Evolutionary conservation across 2,113 vertebrate genomes (phyloP).

Genomic region (Ascaphus truei): DNA sequence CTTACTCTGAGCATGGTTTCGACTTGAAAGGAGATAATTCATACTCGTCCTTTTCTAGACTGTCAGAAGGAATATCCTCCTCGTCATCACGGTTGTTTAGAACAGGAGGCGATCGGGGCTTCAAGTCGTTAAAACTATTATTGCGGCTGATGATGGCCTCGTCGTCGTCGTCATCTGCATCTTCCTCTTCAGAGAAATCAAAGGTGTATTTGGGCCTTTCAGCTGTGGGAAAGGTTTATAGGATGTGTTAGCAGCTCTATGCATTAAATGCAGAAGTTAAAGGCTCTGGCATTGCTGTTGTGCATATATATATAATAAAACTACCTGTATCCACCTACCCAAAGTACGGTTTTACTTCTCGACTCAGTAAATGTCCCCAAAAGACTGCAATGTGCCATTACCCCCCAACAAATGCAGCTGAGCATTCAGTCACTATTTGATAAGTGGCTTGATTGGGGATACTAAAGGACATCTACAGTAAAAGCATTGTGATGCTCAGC

Average conservation of each 20-base stretch:
- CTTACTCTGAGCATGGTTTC: slow-evolving; percentile 67
- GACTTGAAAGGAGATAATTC: slow-evolving; percentile 73
- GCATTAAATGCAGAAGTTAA: too few relatives aligned
- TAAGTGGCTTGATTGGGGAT: too few relatives aligned
- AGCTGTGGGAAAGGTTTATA: slow-evolving; percentile 55
- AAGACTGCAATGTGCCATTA: too few relatives aligned
- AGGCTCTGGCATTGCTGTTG: too few relatives aligned
- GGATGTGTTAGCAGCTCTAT: not conserved
- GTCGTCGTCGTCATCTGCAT: slow-evolving; percentile 73
- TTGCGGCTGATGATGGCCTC: slow-evolving; percentile 53
- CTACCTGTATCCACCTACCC: too few relatives aligned
- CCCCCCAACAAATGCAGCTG: too few relatives aligned
- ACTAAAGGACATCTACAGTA: too few relatives aligned
- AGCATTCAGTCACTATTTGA: too few relatives aligned
- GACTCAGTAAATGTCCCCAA: too few relatives aligned
- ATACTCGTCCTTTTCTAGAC: slow-evolving; percentile 72
- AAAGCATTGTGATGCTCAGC: too few relatives aligned
- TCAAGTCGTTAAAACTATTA: slow-evolving; percentile 64
- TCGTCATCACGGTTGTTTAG: slow-evolving; percentile 67
- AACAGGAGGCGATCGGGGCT: slow-evolving; percentile 71
- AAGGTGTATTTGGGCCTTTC: slow-evolving; percentile 96
- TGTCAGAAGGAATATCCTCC: slow-evolving; percentile 69
- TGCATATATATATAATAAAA: too few relatives aligned
- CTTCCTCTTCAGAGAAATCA: slow-evolving; percentile 95
- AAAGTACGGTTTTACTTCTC: too few relatives aligned